Evolutionary conservation across 2,113 vertebrate species (phyloP).

Genomic region (Promerops cafer): DNA sequence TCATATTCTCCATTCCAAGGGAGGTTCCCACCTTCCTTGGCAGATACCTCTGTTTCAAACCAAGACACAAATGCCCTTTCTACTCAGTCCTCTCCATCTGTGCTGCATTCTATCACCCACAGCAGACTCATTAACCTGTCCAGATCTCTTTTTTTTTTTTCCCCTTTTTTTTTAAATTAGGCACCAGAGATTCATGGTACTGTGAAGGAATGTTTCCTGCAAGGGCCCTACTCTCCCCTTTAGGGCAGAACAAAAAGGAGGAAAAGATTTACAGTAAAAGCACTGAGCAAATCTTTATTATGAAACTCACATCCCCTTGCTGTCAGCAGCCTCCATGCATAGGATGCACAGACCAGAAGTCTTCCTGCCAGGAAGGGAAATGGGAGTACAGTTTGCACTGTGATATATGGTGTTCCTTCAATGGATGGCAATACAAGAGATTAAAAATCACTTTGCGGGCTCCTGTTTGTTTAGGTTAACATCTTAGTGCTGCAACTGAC

Average conservation of each 20-base stretch:
- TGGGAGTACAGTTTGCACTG: neutral
- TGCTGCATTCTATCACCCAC: neutral
- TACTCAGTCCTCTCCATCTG: neutral
- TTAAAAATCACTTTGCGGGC: neutral
- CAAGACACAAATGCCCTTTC: neutral
- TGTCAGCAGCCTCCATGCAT: neutral
- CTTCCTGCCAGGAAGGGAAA: neutral
- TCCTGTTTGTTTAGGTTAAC: neutral
- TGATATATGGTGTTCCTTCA: neutral
- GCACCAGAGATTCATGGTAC: neutral
- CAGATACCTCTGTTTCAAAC: neutral
- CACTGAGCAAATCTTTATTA: neutral
- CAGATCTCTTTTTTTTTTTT: neutral
- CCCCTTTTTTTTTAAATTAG: no score
- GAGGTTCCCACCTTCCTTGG: rapidly evolving
- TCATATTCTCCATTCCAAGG: neutral
- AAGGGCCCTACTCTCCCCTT: neutral
- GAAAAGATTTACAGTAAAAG: neutral
- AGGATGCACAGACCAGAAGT: rapidly evolving
- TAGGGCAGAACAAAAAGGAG: neutral
- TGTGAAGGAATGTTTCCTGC: neutral
- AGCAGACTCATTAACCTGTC: neutral
- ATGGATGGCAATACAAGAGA: neutral
- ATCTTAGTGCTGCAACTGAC: neutral
- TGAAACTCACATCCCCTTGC: neutral